phyloP scores from a whole-genome alignment of 2,113 vertebrate genomes.

The Athene cunicularia region DNA sequence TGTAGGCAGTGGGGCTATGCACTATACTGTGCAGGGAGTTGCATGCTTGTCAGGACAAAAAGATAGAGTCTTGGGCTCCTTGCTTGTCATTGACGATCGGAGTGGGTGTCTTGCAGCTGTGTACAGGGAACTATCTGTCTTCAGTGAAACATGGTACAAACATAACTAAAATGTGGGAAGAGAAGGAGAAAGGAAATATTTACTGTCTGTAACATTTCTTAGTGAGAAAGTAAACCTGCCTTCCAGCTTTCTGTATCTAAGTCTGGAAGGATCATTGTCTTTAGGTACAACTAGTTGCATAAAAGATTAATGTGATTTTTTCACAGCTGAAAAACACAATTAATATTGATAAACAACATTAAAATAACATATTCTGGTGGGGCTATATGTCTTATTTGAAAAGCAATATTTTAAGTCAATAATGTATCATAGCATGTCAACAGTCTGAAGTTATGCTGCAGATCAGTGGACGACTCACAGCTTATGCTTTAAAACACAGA shows the following conservation, averaged over 20 bases:
- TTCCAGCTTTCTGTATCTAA: neutral
- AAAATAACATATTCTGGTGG: neutral
- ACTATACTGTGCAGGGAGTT: neutral
- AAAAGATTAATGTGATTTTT: neutral
- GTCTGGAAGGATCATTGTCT: neutral
- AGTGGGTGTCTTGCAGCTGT: neutral
- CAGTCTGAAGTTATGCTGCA: neutral
- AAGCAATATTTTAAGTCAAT: neutral
- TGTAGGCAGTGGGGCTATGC: neutral
- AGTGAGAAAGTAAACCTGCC: neutral
- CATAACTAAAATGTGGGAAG: neutral
- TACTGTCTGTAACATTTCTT: neutral
- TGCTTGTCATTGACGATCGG: neutral
- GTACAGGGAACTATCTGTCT: neutral
- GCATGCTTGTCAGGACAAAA: neutral
- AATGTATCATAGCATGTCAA: neutral
- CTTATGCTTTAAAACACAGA: neutral
- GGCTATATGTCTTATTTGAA: neutral
- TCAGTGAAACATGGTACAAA: neutral
- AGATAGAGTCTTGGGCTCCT: neutral
- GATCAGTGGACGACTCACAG: rapidly evolving
- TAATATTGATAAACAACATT: neutral
- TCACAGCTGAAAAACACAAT: neutral
- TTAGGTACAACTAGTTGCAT: neutral
- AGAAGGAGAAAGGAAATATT: neutral